Evolutionary conservation across 1,140 invertebrate genomes (phyloP).

Genomic region (Helicorthomorpha holstii): DNA sequence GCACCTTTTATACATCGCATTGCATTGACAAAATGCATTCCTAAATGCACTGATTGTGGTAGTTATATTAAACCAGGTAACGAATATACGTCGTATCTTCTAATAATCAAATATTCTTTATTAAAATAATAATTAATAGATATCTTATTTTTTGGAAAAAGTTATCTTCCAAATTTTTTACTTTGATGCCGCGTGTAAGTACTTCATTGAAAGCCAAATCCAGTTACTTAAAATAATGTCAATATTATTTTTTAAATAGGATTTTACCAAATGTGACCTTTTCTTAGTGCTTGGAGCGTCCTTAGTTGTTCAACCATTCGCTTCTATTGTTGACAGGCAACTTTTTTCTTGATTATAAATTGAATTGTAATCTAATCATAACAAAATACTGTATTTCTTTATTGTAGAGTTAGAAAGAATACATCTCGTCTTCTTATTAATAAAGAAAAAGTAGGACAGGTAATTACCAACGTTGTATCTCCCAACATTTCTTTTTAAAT

Average conservation of each 20-base stretch:
- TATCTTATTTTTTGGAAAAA: slow-evolving; percentile 88
- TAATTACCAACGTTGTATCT: slow-evolving; percentile 26
- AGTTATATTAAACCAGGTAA: slow-evolving; percentile 61
- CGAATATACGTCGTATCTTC: too few species aligned
- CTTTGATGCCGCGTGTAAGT: slow-evolving; percentile 22
- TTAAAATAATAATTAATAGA: too few species aligned
- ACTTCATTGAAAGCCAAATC: too few species aligned
- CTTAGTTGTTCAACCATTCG: slow-evolving; percentile 85
- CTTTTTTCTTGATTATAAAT: slow-evolving; percentile 14
- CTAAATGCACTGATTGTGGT: slow-evolving; percentile 50
- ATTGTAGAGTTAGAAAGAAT: slow-evolving; percentile 41
- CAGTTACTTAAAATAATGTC: neutral
- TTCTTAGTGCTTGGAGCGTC: slow-evolving; percentile 92
- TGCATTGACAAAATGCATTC: slow-evolving; percentile 51
- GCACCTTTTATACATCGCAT: slow-evolving; percentile 74
- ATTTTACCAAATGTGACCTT: slow-evolving; percentile 75
- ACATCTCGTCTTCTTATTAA: slow-evolving; percentile 72
- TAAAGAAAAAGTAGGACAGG: slow-evolving; percentile 49
- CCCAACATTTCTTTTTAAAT: too few species aligned
- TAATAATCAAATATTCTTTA: too few species aligned
- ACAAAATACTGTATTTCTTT: neutral
- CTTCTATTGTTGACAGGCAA: slow-evolving; percentile 66
- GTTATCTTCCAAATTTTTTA: slow-evolving; percentile 58
- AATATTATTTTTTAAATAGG: slow-evolving; percentile 25
- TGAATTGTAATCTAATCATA: neutral